Conservation (phyloP, 2,888 invertebrate genomes). For the Rutpela maculata region DNA sequence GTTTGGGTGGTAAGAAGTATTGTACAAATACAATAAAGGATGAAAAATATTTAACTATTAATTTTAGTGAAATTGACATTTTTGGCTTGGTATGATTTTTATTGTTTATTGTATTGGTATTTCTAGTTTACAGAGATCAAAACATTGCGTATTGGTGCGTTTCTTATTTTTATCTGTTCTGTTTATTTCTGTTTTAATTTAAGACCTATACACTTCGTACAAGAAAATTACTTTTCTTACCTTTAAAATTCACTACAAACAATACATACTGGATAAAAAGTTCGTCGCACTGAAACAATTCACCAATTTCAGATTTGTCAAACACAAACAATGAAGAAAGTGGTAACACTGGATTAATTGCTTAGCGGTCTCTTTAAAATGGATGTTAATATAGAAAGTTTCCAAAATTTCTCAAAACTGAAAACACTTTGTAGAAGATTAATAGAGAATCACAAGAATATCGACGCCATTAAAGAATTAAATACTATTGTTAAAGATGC, state of each 20-base stretch:
- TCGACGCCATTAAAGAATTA: conserved; percentile 56
- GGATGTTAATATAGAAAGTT: conserved; percentile 46
- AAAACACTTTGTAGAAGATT: conserved; percentile 56
- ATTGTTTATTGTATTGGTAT: too few relatives aligned
- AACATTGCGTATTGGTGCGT: too few relatives aligned
- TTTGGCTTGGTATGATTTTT: not conserved
- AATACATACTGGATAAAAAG: not conserved
- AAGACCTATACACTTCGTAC: too few relatives aligned
- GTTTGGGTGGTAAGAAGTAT: too few relatives aligned
- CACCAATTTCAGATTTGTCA: conserved; percentile 1
- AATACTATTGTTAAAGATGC: conserved; percentile 49
- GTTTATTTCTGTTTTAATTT: too few relatives aligned
- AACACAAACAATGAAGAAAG: conserved; percentile 21
- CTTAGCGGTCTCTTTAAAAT: conserved; percentile 48
- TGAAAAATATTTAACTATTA: not conserved
- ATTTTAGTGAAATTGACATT: not conserved
- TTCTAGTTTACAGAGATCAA: too few relatives aligned
- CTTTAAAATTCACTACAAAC: not conserved
- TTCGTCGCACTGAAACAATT: not conserved
- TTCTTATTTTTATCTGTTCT: too few relatives aligned
- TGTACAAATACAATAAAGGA: not conserved
- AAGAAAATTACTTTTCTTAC: not conserved
- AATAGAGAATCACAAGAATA: conserved; percentile 58
- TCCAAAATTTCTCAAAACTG: conserved; percentile 52
- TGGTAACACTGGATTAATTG: conserved; percentile 17